Percentiles rank a stretch among this genome's conserved stretches.
These are phyloP conservation scores for Clarias gariepinus DNA, from an alignment of 2,113 vertebrate genomes.

Conservation along the genomic window DNA sequence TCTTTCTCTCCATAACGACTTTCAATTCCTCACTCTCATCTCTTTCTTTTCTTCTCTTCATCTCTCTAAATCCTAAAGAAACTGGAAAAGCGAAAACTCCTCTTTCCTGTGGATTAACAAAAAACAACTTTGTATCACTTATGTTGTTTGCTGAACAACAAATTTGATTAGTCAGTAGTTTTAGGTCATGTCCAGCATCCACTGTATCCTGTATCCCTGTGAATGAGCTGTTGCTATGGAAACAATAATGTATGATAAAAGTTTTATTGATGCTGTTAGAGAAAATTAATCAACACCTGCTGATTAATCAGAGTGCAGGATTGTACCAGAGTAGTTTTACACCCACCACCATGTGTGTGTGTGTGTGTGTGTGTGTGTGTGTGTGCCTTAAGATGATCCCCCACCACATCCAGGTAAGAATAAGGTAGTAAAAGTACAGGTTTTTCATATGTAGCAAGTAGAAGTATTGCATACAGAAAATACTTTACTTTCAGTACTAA, in stretches of 20 bases:
- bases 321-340: background rate
- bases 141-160: background rate
- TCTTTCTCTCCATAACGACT: background rate
- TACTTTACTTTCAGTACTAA: background rate
- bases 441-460: no score
- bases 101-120: no score
- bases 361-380: no score
- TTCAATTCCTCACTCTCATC: background rate
- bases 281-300: background rate
- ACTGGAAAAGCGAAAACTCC: no score
- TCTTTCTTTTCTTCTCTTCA: background rate
- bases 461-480: no score
- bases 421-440: no score
- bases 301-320: background rate
- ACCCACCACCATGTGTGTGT: background rate
- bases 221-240: background rate
- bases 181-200: background rate
- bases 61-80: background rate
- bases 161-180: background rate
- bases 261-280: background rate
- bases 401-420: no score
- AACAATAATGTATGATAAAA: background rate
- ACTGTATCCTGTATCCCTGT: background rate
- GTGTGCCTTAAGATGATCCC: no score
- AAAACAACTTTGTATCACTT: no score